These are phyloP conservation scores for Pteria penguin DNA, from an alignment of 2,888 invertebrate species.

Conservation along the genomic window DNA sequence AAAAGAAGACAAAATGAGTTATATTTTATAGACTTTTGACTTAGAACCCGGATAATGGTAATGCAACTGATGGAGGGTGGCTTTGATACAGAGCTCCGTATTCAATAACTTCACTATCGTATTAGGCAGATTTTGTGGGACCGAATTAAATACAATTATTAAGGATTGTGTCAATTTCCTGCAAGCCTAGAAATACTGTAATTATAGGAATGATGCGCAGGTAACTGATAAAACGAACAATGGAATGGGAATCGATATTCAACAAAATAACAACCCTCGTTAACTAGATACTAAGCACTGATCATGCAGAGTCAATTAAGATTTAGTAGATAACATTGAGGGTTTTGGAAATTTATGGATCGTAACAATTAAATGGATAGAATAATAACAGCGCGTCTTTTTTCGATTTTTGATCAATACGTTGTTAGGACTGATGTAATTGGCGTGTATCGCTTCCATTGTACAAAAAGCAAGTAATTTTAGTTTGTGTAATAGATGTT, in stretches of 20 bases:
- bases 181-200: not conserved
- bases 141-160: slow-evolving; percentile 32
- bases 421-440: slow-evolving; percentile 16
- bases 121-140: too few relatives aligned
- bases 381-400: slow-evolving; percentile 7
- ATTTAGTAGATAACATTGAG: slow-evolving; percentile 27
- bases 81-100: too few relatives aligned
- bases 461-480: slow-evolving; percentile 23
- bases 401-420: slow-evolving; percentile 18
- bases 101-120: too few relatives aligned
- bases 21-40: too few relatives aligned
- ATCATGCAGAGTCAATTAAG: slow-evolving; percentile 34
- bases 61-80: too few relatives aligned
- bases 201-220: slow-evolving; percentile 18
- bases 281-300: slow-evolving; percentile 26
- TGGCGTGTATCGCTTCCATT: slow-evolving; percentile 14
- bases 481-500: slow-evolving; percentile 22
- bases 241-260: slow-evolving; percentile 14
- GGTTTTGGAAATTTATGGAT: slow-evolving; percentile 14
- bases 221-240: slow-evolving; percentile 19
- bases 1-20: too few relatives aligned
- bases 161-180: slow-evolving; percentile 15
- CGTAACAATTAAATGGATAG: not conserved
- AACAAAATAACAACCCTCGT: slow-evolving; percentile 26
- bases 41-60: too few relatives aligned